Evolutionary conservation across 2,113 vertebrate species (phyloP).

Genomic region (Hippocampus mohnikei): DNA sequence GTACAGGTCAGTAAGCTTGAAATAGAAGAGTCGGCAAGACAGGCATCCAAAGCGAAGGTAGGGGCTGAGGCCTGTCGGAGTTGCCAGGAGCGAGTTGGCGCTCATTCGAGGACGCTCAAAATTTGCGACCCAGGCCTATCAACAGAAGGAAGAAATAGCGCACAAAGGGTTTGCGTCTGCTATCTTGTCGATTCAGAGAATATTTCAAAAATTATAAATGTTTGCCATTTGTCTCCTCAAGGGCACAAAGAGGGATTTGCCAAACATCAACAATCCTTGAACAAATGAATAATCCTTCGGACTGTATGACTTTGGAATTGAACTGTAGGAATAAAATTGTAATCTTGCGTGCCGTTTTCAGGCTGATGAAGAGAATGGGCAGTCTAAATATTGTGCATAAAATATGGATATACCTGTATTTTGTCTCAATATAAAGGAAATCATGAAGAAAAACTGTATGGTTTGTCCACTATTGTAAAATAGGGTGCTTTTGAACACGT

Average conservation of each 20-base stretch:
- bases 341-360: not conserved
- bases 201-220: not conserved
- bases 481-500: not conserved
- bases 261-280: too few relatives aligned
- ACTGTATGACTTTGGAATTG: too few relatives aligned
- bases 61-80: constrained; percentile 90
- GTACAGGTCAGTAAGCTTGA: constrained; percentile 92
- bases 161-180: not conserved
- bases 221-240: not conserved
- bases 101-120: constrained; percentile 94
- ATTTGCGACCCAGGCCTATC: constrained; percentile 93
- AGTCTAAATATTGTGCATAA: too few relatives aligned
- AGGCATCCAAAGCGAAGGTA: constrained; percentile 95
- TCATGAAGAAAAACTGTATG: too few relatives aligned
- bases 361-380: not conserved
- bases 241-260: too few relatives aligned
- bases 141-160: constrained; percentile 2
- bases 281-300: too few relatives aligned
- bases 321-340: not conserved
- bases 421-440: too few relatives aligned
- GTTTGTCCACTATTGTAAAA: too few relatives aligned
- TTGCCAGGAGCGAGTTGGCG: constrained; percentile 89
- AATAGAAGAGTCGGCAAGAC: constrained; percentile 92
- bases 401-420: too few relatives aligned
- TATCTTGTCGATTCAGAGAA: not conserved